Base-by-base conservation (phyloP, 2,113 vertebrate genomes). In the Neogobius melanostomus region DNA sequence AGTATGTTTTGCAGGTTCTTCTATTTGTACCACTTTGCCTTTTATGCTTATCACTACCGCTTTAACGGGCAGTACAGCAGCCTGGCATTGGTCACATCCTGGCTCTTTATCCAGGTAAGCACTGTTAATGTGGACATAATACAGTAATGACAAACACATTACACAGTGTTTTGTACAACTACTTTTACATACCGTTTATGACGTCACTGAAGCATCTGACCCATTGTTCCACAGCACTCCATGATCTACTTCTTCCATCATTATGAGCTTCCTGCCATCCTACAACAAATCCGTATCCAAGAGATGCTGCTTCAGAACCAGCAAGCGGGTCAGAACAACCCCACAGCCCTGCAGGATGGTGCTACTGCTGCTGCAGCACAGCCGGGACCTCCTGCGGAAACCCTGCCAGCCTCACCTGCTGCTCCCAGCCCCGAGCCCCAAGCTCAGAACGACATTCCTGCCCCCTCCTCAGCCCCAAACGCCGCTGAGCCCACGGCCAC, bases 191-290 rank as follows among this genome's bases (percentile, higher is more conserved):
- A 11, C 46, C 3, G 28, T 36, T 4, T 36, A 36, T 36, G 28
- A 36, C 3, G 28, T 36, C 28, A 36, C 28, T 36, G 28, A 56
- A 28, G 11, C 17, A 11, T 28, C 17, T 56, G 17, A 3, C 15
- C 1, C 17, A 16, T 56, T 60, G 28, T 15, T 42, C 7, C 11
- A 0, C 72, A 99, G 97, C 98, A 99, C 73, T 99, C 97, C 0
- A 99, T 99, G 98, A 96, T 99, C 85, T 99, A 99, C 84, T 99
- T 99, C 78, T 99, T 99, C 92, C 98, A 99, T 70, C 98, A 99
- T 89, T 98, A 98, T 0, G 98, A 99, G 93, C 92, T 99, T 66
- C 98, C 98, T 0, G 98, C 98, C 79, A 98, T 99, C 72, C 92
- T 99, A 71, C 97, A 98, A 88, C 97, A 99, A 92, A 95, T 99